Conservation (phyloP, 1,140 invertebrate species). For the Magallana ariakensis region DNA sequence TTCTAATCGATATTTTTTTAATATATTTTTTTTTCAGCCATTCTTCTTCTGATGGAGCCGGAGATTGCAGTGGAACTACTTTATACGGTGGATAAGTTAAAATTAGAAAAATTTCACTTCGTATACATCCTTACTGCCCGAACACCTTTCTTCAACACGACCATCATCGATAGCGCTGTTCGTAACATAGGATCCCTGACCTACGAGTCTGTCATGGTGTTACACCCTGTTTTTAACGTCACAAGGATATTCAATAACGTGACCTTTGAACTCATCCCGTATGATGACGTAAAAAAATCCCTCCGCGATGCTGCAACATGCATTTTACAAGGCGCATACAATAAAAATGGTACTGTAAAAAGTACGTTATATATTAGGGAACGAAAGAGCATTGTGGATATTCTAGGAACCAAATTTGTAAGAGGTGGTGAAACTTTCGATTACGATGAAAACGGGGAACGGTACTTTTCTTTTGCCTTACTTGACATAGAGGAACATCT, state of each 20-base stretch:
- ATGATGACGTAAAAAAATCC: background rate
- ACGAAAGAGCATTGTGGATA: background rate
- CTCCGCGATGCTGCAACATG: constrained; percentile 17
- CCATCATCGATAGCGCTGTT: background rate
- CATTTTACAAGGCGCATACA: constrained; percentile 2
- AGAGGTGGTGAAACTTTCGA: background rate
- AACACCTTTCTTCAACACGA: constrained; percentile 32
- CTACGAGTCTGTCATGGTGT: background rate
- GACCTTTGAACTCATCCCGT: background rate
- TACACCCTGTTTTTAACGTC: background rate
- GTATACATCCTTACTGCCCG: background rate
- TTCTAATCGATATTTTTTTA: no score
- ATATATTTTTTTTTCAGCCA: constrained; percentile 8
- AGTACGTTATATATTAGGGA: background rate
- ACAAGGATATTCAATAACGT: background rate
- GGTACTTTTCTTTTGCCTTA: constrained; percentile 33
- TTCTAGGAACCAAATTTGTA: background rate
- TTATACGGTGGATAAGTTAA: background rate
- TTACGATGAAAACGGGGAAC: background rate
- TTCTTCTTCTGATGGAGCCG: constrained; percentile 3
- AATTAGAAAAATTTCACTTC: no score
- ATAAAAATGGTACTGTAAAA: background rate
- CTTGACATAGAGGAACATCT: background rate
- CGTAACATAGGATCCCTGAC: background rate
- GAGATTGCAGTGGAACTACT: background rate